These are phyloP conservation scores for Cyphomyrus plagiostoma DNA, from an alignment of 2,113 vertebrate species.

Conservation along the genomic window DNA sequence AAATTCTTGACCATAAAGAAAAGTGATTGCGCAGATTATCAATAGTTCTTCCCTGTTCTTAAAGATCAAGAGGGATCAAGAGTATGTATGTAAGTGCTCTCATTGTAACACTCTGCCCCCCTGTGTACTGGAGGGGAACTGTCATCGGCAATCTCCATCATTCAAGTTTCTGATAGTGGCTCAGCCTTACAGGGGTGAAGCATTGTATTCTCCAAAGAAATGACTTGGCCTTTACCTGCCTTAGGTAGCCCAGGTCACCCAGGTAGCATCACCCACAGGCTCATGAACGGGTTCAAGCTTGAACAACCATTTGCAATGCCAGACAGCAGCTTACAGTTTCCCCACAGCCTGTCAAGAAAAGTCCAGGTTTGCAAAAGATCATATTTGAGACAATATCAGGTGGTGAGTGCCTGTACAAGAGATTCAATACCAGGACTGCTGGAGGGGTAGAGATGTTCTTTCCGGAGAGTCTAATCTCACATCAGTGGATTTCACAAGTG, in stretches of 20 bases:
- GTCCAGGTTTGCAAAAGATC: neutral
- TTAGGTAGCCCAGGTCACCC: conserved; percentile 81
- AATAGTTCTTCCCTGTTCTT: conserved; percentile 20
- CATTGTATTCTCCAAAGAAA: conserved; percentile 73
- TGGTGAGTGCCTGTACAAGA: neutral
- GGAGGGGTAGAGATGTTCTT: neutral
- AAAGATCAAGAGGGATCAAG: conserved; percentile 82
- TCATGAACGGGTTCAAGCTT: neutral
- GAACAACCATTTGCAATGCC: neutral
- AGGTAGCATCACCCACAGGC: conserved; percentile 61
- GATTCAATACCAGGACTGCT: neutral
- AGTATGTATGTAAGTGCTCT: conserved; percentile 85
- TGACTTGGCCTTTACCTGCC: conserved; percentile 71
- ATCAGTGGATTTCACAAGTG: neutral
- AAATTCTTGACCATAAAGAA: neutral
- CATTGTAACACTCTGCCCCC: conserved; percentile 75
- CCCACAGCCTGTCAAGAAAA: neutral
- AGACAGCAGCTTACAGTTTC: neutral
- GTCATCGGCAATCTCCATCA: conserved; percentile 77
- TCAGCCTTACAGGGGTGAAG: conserved; percentile 78
- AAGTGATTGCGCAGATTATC: neutral
- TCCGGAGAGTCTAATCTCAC: neutral
- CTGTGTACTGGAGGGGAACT: conserved; percentile 78
- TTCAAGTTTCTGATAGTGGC: conserved; percentile 84
- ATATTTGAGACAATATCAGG: neutral